Base-by-base conservation (phyloP, 2,888 invertebrate species). In the Dendrolimus pini region DNA sequence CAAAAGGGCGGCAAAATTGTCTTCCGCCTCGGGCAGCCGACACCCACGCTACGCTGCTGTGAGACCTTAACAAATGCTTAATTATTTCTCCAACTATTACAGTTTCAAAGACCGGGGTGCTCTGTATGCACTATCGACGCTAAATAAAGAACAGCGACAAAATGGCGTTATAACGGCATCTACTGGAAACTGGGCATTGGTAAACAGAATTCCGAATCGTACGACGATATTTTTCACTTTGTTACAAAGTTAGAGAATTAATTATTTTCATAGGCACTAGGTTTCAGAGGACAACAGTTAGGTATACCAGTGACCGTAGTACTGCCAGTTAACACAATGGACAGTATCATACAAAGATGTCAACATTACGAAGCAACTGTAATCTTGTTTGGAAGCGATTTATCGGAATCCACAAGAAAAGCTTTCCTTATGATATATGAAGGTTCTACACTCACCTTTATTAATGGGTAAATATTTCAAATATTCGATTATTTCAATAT, bases 81-180 rank as follows among this genome's bases (percentile, higher is more conserved):
- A 30, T 30, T 30, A 30, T 30, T 30, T 30, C 30, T 0, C 30
- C 0, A 30, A 30, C 8, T 47, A 8, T 78, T 85, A 47, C 73
- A 96, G 96, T 83, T 97, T 96, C 77, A 96, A 96, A 77, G 98
- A 97, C 78, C 92, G 97, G 64, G 97, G 97, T 10, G 98, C 98
- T 0, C 86, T 96, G 18, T 95, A 96, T 74, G 94, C 95, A 0
- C 85, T 98, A 57, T 76, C 95, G 61, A 94, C 93, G 88, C 81
- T 98, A 30, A 83, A 91, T 9, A 87, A 93, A 57, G 93, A 95
- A 52, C 93, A 96, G 78, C 93, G 93, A 70, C 82, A 83, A 61
- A 79, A 74, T 47, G 98, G 98, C 2, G 96, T 98, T 1, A 95
- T 96, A 58, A 96, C 97, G 7, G 97, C 98, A 0, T 97, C 97